A percentile compares a stretch with the other conserved stretches of the same genome.
These are phyloP conservation scores for Idaea dimidiata DNA, from an alignment of 2,888 invertebrate species.

Conservation along the genomic window DNA sequence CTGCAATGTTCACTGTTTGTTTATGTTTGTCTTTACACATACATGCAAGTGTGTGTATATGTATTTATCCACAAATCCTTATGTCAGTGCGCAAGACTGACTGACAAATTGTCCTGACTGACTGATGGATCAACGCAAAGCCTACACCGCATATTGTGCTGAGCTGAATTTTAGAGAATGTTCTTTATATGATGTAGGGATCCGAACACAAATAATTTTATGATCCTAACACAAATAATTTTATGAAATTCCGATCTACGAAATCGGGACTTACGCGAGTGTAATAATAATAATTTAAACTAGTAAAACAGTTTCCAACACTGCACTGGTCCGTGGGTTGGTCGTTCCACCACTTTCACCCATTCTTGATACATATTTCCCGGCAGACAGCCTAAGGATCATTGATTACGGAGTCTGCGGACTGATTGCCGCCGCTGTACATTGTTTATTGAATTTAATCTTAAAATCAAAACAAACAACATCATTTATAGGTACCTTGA, in stretches of 20 bases:
- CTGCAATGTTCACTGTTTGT: too few relatives aligned
- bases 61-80: neutral
- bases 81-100: neutral
- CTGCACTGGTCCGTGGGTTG: neutral
- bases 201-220: too few relatives aligned
- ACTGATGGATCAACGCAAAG: too few relatives aligned
- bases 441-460: neutral
- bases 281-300: neutral
- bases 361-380: neutral
- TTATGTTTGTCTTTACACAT: too few relatives aligned
- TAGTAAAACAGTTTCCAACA: neutral
- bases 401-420: neutral
- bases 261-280: neutral
- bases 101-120: too few relatives aligned
- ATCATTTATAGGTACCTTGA: neutral
- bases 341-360: neutral
- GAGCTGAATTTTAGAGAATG: too few relatives aligned
- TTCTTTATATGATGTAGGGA: too few relatives aligned
- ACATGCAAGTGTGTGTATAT: too few relatives aligned
- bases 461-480: neutral
- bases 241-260: too few relatives aligned
- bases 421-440: neutral
- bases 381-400: neutral
- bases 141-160: too few relatives aligned
- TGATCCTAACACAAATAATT: too few relatives aligned